phyloP scores from a whole-genome alignment of 2,797 vertebrate genomes.

The Halcyon leucocephala region DNA sequence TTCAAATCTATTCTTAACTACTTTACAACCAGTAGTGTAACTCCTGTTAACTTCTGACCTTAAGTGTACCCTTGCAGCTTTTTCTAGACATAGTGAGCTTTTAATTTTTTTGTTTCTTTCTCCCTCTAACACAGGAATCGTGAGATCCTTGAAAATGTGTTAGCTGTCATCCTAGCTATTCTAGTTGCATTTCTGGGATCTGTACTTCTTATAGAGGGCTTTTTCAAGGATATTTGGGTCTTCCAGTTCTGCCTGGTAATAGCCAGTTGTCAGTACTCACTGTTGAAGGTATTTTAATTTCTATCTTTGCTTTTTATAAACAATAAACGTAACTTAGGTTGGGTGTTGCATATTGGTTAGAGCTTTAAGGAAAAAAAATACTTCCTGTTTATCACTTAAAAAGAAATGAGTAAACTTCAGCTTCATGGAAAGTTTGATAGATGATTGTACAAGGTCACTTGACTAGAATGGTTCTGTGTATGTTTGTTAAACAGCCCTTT shows the following conservation, averaged over 20 bases:
- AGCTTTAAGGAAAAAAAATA: background rate
- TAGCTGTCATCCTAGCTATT: slow-evolving; percentile 93
- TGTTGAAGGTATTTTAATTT: slow-evolving; percentile 88
- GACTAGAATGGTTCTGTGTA: background rate
- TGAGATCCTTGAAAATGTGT: slow-evolving; percentile 94
- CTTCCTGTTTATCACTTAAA: background rate
- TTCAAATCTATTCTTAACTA: background rate
- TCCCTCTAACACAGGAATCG: slow-evolving; percentile 87
- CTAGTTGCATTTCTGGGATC: slow-evolving; percentile 98
- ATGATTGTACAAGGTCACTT: background rate
- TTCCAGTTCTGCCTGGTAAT: slow-evolving; percentile 99
- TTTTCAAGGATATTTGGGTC: slow-evolving; percentile 99
- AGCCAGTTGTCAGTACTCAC: slow-evolving; percentile 97
- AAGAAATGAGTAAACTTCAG: background rate
- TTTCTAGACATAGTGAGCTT: background rate
- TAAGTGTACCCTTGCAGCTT: background rate
- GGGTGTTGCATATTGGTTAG: background rate
- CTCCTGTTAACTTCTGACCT: background rate
- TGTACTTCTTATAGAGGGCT: slow-evolving; percentile 93
- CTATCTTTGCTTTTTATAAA: background rate
- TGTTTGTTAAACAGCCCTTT: background rate
- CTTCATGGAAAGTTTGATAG: background rate
- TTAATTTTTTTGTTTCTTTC: background rate
- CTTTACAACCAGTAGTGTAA: background rate
- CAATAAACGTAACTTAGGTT: background rate